Evolutionary conservation across 2,888 invertebrate genomes (phyloP).

Genomic region (Thysanoteuthis rhombus): DNA sequence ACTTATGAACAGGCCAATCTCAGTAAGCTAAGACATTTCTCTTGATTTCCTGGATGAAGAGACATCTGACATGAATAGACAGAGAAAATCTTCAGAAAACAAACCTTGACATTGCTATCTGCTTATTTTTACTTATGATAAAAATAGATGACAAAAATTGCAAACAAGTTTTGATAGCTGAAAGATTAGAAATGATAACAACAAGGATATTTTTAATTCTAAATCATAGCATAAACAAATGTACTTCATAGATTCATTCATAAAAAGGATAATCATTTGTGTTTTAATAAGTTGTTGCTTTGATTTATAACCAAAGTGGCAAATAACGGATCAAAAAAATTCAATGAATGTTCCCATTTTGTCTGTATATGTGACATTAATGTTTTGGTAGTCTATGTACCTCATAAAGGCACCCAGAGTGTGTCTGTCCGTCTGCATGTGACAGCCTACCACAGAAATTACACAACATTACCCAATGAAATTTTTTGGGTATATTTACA

Average conservation of each 20-base stretch:
- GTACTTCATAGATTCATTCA: not conserved
- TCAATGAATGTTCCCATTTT: too few relatives aligned
- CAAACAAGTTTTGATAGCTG: not conserved
- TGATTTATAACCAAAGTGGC: too few relatives aligned
- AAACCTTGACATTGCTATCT: not conserved
- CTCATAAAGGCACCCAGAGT: too few relatives aligned
- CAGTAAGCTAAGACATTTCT: not conserved
- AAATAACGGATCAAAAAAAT: too few relatives aligned
- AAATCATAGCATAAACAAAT: not conserved
- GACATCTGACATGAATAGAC: not conserved
- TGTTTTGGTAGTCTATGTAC: too few relatives aligned
- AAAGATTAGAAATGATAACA: not conserved
- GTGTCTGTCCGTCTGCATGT: too few relatives aligned
- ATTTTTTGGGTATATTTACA: too few relatives aligned
- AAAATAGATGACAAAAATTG: not conserved
- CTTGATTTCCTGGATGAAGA: not conserved
- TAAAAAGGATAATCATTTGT: not conserved
- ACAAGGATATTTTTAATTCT: not conserved
- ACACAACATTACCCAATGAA: too few relatives aligned
- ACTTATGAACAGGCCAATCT: not conserved
- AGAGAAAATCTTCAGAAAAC: not conserved
- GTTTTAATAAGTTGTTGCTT: too few relatives aligned
- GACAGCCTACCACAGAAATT: too few relatives aligned
- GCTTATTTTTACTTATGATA: not conserved
- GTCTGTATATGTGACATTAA: too few relatives aligned